Conservation (phyloP, 2,888 invertebrate genomes). For the Sphecodes monilicornis region DNA sequence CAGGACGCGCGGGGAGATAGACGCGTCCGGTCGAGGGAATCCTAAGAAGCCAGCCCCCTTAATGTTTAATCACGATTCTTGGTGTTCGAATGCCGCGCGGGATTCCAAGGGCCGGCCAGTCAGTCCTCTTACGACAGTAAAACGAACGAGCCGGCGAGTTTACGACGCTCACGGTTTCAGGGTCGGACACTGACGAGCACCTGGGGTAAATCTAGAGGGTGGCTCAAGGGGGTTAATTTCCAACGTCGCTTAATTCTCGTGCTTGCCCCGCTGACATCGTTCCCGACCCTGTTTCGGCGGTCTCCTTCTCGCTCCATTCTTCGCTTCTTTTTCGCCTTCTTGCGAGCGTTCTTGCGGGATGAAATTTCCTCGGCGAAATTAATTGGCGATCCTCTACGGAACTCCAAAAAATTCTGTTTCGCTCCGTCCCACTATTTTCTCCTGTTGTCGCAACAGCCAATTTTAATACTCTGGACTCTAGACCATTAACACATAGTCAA, state of each 20-base stretch:
- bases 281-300: constrained; percentile 59
- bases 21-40: constrained; percentile 29
- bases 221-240: constrained; percentile 73
- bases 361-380: constrained; percentile 3
- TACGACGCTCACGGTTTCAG: constrained; percentile 71
- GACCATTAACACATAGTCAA: background rate
- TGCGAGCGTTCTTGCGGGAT: background rate
- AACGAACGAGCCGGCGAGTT: constrained; percentile 71
- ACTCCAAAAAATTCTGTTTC: background rate
- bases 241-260: constrained; percentile 72
- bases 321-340: background rate
- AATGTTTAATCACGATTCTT: constrained; percentile 70
- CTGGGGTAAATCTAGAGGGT: constrained; percentile 72
- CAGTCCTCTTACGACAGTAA: constrained; percentile 65
- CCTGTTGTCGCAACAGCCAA: background rate
- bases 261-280: constrained; percentile 72
- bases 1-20: background rate
- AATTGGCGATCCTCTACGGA: background rate
- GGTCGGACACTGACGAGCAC: constrained; percentile 74
- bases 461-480: background rate
- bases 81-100: constrained; percentile 53
- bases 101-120: constrained; percentile 56
- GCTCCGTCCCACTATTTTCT: background rate
- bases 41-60: constrained; percentile 53
- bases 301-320: constrained; percentile 1